Conservation (phyloP, 1,140 invertebrate genomes). For the Nasonia vitripennis region DNA sequence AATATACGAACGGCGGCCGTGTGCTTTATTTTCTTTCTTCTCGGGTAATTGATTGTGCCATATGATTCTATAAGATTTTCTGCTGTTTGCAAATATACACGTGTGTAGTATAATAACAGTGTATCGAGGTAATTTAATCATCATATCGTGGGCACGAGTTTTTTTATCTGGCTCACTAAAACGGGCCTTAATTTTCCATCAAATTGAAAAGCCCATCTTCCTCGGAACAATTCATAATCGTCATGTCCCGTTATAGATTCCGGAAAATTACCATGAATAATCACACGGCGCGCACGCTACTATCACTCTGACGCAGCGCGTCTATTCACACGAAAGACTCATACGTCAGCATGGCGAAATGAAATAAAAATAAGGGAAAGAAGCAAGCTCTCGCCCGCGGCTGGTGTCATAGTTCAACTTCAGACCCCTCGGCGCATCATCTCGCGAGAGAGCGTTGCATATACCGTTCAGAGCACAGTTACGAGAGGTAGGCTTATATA, state of each 20-base stretch:
- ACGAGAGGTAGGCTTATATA: background rate
- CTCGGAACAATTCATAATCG: too few species aligned
- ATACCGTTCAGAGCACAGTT: slow-evolving; percentile 46
- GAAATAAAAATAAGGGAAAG: background rate
- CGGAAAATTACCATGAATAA: too few species aligned
- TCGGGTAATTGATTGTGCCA: background rate
- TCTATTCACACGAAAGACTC: background rate
- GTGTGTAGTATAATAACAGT: too few species aligned
- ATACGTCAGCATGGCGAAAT: background rate
- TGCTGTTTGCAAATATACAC: too few species aligned
- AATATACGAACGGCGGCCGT: background rate
- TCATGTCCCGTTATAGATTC: too few species aligned
- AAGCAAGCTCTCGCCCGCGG: background rate
- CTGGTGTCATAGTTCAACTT: slow-evolving; percentile 40
- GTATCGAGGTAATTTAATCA: too few species aligned
- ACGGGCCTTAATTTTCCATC: background rate
- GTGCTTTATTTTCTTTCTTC: background rate
- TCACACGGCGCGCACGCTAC: too few species aligned
- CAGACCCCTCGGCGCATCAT: slow-evolving; percentile 22
- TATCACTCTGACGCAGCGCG: background rate
- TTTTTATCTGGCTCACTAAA: too few species aligned
- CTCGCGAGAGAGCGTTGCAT: background rate
- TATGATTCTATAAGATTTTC: background rate
- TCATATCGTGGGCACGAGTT: too few species aligned
- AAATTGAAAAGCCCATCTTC: background rate